Conservation (phyloP, 2,113 vertebrate genomes). For the Pelvicachromis taeniatus region DNA sequence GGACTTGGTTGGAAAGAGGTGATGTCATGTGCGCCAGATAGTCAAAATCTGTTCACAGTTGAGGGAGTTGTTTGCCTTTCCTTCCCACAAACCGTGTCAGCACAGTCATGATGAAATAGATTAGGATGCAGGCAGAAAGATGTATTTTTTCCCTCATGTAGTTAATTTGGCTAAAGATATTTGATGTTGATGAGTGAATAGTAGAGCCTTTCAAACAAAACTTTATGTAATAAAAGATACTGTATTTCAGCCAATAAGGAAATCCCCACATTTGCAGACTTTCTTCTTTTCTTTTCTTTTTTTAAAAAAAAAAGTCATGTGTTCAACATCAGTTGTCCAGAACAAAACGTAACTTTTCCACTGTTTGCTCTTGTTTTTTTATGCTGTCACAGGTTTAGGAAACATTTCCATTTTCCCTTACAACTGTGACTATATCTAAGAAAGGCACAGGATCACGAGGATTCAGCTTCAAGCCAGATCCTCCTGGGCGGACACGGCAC, state of each 20-base stretch:
- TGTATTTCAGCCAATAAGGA: not conserved
- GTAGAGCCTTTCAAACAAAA: not conserved
- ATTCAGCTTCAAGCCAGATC: slow-evolving; percentile 68
- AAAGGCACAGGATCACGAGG: slow-evolving; percentile 78
- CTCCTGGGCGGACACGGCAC: slow-evolving; percentile 77
- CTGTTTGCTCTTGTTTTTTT: slow-evolving; percentile 14
- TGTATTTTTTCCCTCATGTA: not conserved
- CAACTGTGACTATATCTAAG: slow-evolving; percentile 75
- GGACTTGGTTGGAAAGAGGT: not conserved
- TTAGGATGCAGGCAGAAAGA: not conserved
- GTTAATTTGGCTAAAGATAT: not conserved
- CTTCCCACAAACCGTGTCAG: not conserved
- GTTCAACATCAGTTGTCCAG: not conserved
- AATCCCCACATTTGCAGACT: not conserved
- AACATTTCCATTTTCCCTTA: slow-evolving; percentile 48
- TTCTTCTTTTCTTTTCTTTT: not conserved
- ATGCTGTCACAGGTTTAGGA: slow-evolving; percentile 49
- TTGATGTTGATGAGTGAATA: not conserved
- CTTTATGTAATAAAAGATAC: not conserved
- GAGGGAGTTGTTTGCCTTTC: not conserved
- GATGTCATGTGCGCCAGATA: not conserved
- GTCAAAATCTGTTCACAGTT: not conserved
- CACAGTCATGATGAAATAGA: not conserved
- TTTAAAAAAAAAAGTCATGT: not conserved
- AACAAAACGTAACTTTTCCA: not conserved